A percentile compares a stretch with the other conserved stretches of the same genome.
Conservation (phyloP, 1,140 invertebrate species). For the Plectrocnemia conspersa region DNA sequence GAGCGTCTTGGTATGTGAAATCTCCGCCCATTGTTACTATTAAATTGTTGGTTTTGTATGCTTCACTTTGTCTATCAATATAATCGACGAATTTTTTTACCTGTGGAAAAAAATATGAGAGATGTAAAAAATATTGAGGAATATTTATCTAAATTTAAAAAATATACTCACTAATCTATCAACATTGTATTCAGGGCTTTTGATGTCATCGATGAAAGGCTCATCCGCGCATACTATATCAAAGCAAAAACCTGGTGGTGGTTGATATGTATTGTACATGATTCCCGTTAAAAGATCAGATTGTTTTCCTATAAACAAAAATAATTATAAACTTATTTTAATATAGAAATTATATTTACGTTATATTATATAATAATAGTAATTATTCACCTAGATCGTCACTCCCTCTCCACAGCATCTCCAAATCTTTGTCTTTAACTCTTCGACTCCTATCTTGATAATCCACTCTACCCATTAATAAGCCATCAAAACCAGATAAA, state of each 20-base stretch:
- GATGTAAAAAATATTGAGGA: too few relatives aligned
- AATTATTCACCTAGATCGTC: slow-evolving; percentile 54
- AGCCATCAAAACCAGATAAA: slow-evolving; percentile 78
- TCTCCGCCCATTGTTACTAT: slow-evolving; percentile 92
- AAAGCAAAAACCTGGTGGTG: slow-evolving; percentile 86
- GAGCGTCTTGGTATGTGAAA: slow-evolving; percentile 84
- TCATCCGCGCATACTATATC: slow-evolving; percentile 79
- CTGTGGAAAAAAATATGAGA: too few relatives aligned
- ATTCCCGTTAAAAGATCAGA: slow-evolving; percentile 67
- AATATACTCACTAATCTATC: slow-evolving; percentile 53
- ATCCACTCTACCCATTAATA: slow-evolving; percentile 86
- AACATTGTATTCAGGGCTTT: slow-evolving; percentile 71
- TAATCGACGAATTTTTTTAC: slow-evolving; percentile 56
- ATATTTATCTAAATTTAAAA: slow-evolving; percentile 5
- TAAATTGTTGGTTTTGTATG: slow-evolving; percentile 67
- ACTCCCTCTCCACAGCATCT: slow-evolving; percentile 83
- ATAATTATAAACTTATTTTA: not conserved
- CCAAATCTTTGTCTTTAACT: slow-evolving; percentile 60
- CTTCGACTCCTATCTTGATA: slow-evolving; percentile 75
- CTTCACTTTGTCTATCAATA: slow-evolving; percentile 49
- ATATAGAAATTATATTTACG: too few relatives aligned
- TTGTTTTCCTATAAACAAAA: slow-evolving; percentile 46
- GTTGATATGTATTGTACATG: slow-evolving; percentile 72
- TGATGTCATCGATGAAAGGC: slow-evolving; percentile 69
- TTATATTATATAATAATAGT: too few relatives aligned